These are phyloP conservation scores for Stigmatopora argus DNA, from an alignment of 2,113 vertebrate genomes.

Conservation along the genomic window DNA sequence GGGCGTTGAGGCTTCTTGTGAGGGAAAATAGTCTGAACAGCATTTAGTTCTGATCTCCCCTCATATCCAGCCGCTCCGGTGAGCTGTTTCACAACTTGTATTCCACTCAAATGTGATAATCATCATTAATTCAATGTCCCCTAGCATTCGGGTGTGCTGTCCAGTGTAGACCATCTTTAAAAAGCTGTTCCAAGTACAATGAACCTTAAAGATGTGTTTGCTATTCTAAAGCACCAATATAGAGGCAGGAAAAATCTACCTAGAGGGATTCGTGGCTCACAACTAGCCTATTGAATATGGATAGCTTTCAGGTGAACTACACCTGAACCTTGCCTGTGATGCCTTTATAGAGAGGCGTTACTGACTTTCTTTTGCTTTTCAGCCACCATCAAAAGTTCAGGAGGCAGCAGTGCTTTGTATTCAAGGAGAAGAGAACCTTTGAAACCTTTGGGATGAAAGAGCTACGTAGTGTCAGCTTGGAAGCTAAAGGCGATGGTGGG, in stretches of 20 bases:
- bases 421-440: constrained; percentile 70
- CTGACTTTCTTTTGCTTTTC: constrained; percentile 69
- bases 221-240: constrained; percentile 27
- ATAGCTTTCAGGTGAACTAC: constrained; percentile 71
- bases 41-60: too few species aligned
- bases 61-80: too few species aligned
- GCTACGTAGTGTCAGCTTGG: constrained; percentile 63
- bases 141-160: constrained; percentile 24
- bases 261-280: constrained; percentile 36
- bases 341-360: constrained; percentile 70
- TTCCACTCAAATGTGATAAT: constrained; percentile 29
- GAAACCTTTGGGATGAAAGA: constrained; percentile 73
- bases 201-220: constrained; percentile 35
- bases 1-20: too few species aligned
- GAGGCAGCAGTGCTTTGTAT: constrained; percentile 73
- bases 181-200: constrained; percentile 14
- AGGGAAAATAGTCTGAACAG: too few species aligned
- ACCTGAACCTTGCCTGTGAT: constrained; percentile 73
- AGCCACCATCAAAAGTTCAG: constrained; percentile 75
- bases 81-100: not conserved
- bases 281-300: constrained; percentile 60
- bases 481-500: constrained; percentile 61
- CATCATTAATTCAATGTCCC: constrained; percentile 40
- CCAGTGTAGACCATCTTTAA: constrained; percentile 15
- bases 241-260: constrained; percentile 36